phyloP scores from a whole-genome alignment of 2,113 vertebrate genomes.

The Gracilinanus agilis region DNA sequence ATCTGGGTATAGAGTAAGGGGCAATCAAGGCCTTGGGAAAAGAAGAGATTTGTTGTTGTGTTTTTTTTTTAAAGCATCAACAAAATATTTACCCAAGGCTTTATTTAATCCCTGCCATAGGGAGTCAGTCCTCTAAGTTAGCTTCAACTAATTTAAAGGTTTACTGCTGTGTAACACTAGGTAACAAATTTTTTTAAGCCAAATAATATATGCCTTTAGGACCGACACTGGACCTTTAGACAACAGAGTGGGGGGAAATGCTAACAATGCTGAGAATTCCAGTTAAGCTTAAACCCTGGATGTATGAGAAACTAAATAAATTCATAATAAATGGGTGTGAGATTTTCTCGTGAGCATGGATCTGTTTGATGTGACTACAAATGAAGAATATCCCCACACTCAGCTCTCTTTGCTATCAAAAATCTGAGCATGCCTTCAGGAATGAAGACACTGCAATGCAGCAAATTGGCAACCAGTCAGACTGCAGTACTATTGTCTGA shows the following conservation, averaged over 20 bases:
- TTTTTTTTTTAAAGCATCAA: not conserved
- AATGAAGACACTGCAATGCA: not conserved
- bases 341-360: not conserved
- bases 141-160: not conserved
- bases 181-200: not conserved
- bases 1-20: not conserved
- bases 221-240: not conserved
- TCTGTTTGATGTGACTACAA: not conserved
- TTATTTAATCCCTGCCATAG: not conserved
- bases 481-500: not conserved
- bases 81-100: not conserved
- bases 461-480: not conserved
- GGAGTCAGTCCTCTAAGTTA: not conserved
- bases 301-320: slow-evolving; percentile 4
- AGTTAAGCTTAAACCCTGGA: slow-evolving; percentile 19
- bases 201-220: not conserved
- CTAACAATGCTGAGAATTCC: not conserved
- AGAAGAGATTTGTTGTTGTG: not conserved
- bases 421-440: not conserved
- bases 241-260: not conserved
- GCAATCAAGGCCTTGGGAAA: not conserved
- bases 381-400: not conserved
- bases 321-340: not conserved
- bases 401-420: slow-evolving; percentile 1
- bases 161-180: not conserved